Percentiles rank a stretch among this genome's conserved stretches.
Conservation (phyloP, 2,888 invertebrate species). For the Mycalesis mineus region DNA sequence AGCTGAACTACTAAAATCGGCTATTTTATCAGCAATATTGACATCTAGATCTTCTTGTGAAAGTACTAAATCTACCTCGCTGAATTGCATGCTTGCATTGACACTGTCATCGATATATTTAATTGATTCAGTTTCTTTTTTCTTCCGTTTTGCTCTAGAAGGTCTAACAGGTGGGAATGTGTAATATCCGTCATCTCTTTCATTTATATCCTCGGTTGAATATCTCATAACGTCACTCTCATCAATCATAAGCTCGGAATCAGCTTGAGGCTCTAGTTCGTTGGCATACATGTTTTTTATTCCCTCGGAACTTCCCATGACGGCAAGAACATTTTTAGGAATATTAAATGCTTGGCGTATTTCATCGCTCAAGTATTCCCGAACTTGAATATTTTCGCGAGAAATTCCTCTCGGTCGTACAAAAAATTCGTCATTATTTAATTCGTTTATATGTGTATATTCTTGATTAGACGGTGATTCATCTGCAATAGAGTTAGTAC, state of each 20-base stretch:
- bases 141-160: conserved; percentile 75
- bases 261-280: conserved; percentile 59
- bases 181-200: conserved; percentile 73
- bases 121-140: conserved; percentile 57
- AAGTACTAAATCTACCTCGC: conserved; percentile 62
- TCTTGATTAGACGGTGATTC: conserved; percentile 66
- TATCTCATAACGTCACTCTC: conserved; percentile 55
- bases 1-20: conserved; percentile 43
- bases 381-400: conserved; percentile 88
- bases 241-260: conserved; percentile 59
- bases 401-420: conserved; percentile 89
- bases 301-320: conserved; percentile 71
- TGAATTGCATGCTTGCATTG: conserved; percentile 65
- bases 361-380: conserved; percentile 86
- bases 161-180: conserved; percentile 78
- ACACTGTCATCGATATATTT: conserved; percentile 67
- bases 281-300: conserved; percentile 53
- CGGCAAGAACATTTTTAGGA: conserved; percentile 81
- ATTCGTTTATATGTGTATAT: conserved; percentile 84
- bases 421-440: conserved; percentile 92
- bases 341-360: conserved; percentile 87
- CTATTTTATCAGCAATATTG: conserved; percentile 49
- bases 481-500: conserved; percentile 49
- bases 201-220: conserved; percentile 66
- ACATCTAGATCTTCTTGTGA: conserved; percentile 74